These are phyloP conservation scores for Agapostemon virescens DNA, from an alignment of 2,888 invertebrate genomes.

Conservation along the genomic window DNA sequence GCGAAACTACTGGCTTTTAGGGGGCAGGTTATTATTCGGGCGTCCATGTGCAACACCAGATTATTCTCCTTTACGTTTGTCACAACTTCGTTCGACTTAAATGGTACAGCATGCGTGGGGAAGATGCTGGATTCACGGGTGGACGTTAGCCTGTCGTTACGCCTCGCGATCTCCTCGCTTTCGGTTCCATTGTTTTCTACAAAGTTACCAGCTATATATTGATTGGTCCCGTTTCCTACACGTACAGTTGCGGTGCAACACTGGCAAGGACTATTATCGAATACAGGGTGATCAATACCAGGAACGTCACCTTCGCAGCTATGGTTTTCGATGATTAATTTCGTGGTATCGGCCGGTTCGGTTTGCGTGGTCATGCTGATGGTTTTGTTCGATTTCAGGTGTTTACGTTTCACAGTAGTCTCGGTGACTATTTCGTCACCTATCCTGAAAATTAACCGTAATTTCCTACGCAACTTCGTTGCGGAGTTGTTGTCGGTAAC, in stretches of 20 bases:
- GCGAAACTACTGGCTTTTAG: not conserved
- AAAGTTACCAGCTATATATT: conserved; percentile 46
- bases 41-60: not conserved
- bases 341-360: not conserved
- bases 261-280: conserved; percentile 32
- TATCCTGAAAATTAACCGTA: conserved; percentile 64
- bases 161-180: not conserved
- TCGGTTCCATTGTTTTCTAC: not conserved
- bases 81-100: not conserved
- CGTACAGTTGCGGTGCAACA: conserved; percentile 41
- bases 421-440: conserved; percentile 64
- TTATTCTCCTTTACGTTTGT: not conserved
- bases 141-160: not conserved
- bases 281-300: conserved; percentile 42
- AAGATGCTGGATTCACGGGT: not conserved
- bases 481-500: not conserved
- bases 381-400: conserved; percentile 35
- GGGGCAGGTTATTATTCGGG: not conserved
- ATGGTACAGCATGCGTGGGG: not conserved
- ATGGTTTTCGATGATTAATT: conserved; percentile 19
- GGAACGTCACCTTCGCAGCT: conserved; percentile 21
- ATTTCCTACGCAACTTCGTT: not conserved
- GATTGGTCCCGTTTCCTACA: conserved; percentile 53
- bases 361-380: conserved; percentile 23
- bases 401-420: conserved; percentile 62